Evolutionary conservation across 1,140 invertebrate species (phyloP), one percentile per base, ranked within the genome.

Genomic region (Telenomus remus): DNA sequence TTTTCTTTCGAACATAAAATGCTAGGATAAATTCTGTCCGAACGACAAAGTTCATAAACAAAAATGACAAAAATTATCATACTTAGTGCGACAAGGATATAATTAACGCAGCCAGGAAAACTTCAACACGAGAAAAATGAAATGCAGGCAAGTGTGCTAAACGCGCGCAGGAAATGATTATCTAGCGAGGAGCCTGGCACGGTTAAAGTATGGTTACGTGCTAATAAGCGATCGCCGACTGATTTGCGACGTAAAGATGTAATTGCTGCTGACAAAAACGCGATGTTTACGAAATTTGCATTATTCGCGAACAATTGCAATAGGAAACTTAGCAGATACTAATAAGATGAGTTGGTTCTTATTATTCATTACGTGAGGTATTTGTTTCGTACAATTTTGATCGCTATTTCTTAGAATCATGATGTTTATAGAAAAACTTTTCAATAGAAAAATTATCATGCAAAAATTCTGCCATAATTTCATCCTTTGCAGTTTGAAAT

Each of bases 111-210:
- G 69, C 68, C 69, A 72, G 75, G 75, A 77, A 72, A 72, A 72
- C 54, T 11, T 56, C 47, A 11, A 16, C 47, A 35, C 37, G 64
- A 54, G 54, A 78, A 78, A 78, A 73, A 78, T 70, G 69, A 75
- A 75, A 75, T 75, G 64, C 72, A 75, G 72, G 44, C 72, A 78
- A 78, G 69, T 78, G 69, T 78, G 70, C 60, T 70, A 78, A 78
- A 78, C 70, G 76, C 69, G 75, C 76, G 70, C 65, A 69, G 76
- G 76, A 78, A 78, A 78, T 78, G 70, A 78, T 78, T 78, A 78
- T 74, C 59, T 44, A 59, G 65, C 61, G 60, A 70, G 60, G 64
- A 77, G 64, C 33, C 63, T 35, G 72, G 64, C 69, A 65, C 59
- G 65, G 64, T 70, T 27, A 3, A 73, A 73, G 72, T 78, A 72